Conservation (phyloP, 2,113 vertebrate genomes). For the Bufo bufo region DNA sequence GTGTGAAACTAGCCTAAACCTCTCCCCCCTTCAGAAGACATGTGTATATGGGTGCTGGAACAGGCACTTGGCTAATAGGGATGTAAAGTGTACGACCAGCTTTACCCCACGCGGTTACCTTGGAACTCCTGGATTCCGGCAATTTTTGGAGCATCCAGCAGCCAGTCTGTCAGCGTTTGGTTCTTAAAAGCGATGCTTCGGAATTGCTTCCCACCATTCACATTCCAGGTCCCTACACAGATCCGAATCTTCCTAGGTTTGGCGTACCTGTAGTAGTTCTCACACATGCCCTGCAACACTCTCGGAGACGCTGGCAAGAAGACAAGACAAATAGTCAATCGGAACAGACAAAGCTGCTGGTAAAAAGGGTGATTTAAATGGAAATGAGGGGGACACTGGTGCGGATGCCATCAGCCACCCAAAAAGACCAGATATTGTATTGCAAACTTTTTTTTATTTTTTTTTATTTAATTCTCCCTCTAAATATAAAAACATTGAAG, state of each 20-base stretch:
- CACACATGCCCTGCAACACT: constrained; percentile 94
- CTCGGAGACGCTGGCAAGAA: constrained; percentile 85
- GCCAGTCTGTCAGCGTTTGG: constrained; percentile 97
- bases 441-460: too few species aligned
- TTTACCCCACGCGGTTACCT: constrained; percentile 70
- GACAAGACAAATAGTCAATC: constrained; percentile 38
- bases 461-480: too few species aligned
- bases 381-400: neutral
- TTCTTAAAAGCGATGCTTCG: constrained; percentile 97
- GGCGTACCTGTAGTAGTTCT: constrained; percentile 92
- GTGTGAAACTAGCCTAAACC: too few species aligned
- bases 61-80: too few species aligned
- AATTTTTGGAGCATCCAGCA: constrained; percentile 90
- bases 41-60: too few species aligned
- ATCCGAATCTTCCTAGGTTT: constrained; percentile 88
- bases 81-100: too few species aligned
- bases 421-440: too few species aligned
- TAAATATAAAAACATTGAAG: too few species aligned
- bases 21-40: too few species aligned
- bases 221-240: constrained; percentile 93
- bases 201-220: constrained; percentile 96
- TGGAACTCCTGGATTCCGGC: constrained; percentile 90
- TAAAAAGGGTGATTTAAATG: neutral
- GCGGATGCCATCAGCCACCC: too few species aligned
- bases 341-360: neutral